phyloP scores from a whole-genome alignment of 2,888 invertebrate species.

The Cerceris rybyensis region DNA sequence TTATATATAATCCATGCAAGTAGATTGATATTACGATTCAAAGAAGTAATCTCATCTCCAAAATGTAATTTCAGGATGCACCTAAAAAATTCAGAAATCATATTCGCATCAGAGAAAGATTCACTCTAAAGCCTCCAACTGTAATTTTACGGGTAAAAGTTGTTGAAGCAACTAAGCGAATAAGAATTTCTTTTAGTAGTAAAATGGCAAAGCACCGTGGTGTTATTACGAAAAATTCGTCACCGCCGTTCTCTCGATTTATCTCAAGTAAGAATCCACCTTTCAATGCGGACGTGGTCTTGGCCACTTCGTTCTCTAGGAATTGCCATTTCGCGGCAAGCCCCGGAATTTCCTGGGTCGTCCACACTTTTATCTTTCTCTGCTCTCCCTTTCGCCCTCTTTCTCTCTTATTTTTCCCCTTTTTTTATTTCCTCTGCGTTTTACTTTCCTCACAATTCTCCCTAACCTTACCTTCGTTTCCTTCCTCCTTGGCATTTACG shows the following conservation, averaged over 20 bases:
- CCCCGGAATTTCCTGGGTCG: too few species aligned
- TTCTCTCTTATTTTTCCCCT: constrained; percentile 28
- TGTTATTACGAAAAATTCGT: background rate
- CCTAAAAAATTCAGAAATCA: too few species aligned
- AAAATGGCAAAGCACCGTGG: background rate
- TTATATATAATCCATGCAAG: too few species aligned
- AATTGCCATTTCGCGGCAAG: constrained; percentile 22
- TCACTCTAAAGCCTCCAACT: too few species aligned
- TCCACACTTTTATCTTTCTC: background rate
- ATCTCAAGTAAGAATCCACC: constrained; percentile 21
- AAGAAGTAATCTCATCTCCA: too few species aligned
- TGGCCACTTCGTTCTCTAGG: constrained; percentile 43
- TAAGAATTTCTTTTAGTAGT: too few species aligned
- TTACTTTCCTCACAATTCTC: constrained; percentile 51
- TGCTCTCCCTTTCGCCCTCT: constrained; percentile 52
- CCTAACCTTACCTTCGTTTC: constrained; percentile 19
- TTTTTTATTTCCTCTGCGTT: constrained; percentile 10
- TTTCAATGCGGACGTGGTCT: constrained; percentile 61
- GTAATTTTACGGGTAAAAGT: too few species aligned
- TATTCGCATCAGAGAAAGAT: too few species aligned
- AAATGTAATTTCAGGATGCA: too few species aligned
- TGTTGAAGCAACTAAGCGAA: too few species aligned
- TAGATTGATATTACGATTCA: too few species aligned
- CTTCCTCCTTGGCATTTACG: constrained; percentile 37
- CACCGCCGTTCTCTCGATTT: constrained; percentile 2